Base-by-base conservation (phyloP, 2,797 vertebrate genomes). In the Lithobates pipiens region DNA sequence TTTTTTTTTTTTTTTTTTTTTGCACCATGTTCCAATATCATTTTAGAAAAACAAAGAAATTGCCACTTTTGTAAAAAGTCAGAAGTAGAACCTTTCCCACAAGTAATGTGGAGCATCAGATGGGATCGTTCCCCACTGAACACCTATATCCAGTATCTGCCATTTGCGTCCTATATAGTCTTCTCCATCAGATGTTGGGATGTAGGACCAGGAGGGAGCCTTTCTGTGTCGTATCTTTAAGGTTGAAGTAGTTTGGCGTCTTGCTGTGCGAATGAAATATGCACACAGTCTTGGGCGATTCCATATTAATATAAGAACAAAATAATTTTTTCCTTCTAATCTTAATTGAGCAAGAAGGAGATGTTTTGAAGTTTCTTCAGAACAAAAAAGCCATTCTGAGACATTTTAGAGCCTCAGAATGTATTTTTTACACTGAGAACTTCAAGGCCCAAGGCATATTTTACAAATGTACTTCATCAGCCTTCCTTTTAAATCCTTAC, bases 401-500 rank as follows among this genome's bases (percentile, higher is more conserved):
- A 27, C n/a, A 29, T 86, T 86, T 81, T 77, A 68, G 5, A 44
- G 57, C 42, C 54, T 77, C 46, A 77, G 34, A 86, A 82, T 72
- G 44, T 72, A 82, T 82, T 82, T 78, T 82, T 83, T 54, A 61
- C 76, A 75, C 70, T 42, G 65, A 21, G 29, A 70, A 61, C 76
- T 80, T 87, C 76, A 79, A 80, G 76, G 57, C 81, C 71, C 69
- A 75, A 69, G 85, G 80, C 85, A 84, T 27, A 82, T 82, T 86
- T 77, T 76, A 76, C 78, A 86, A 86, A 69, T 79, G 57, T 73
- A 83, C 75, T 63, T 86, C 80, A 86, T 86, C 80, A 83, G 44
- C 80, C 80, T 86, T 86, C 72, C 69, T 83, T 86, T 86, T 82
- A 83, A 82, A 83, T 82, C 42, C 54, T 65, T 77, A 72, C 80